Evolutionary conservation across 2,888 invertebrate species (phyloP).

Genomic region (Cantharis rustica): DNA sequence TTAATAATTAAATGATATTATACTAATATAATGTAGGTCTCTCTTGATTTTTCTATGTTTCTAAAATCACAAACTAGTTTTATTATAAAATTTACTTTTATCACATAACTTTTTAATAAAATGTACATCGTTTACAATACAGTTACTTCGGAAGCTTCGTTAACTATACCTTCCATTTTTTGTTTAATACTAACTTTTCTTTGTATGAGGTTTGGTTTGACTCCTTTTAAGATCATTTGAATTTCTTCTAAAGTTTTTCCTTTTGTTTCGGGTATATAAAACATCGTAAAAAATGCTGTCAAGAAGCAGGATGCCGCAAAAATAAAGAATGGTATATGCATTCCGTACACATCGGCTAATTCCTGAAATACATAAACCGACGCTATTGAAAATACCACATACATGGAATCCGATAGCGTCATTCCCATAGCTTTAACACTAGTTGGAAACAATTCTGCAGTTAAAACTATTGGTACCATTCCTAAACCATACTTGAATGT

Average conservation of each 20-base stretch:
- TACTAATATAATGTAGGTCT: too few species aligned
- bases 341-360: conserved; percentile 42
- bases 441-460: conserved; percentile 53
- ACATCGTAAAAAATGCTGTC: conserved; percentile 47
- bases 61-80: neutral
- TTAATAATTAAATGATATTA: too few species aligned
- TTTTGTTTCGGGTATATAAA: conserved; percentile 51
- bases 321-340: conserved; percentile 50
- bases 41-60: neutral
- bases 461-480: conserved; percentile 52
- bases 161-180: conserved; percentile 4
- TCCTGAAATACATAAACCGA: conserved; percentile 47
- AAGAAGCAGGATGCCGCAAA: conserved; percentile 46
- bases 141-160: neutral
- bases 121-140: neutral
- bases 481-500: conserved; percentile 52
- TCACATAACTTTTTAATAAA: neutral
- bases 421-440: conserved; percentile 54
- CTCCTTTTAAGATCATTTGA: conserved; percentile 50
- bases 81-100: neutral
- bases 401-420: conserved; percentile 51
- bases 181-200: neutral
- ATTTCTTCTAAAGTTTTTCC: conserved; percentile 53
- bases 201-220: neutral
- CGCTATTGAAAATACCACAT: conserved; percentile 46